phyloP scores from a whole-genome alignment of 1,140 invertebrate species.

The Achatina immaculata region DNA sequence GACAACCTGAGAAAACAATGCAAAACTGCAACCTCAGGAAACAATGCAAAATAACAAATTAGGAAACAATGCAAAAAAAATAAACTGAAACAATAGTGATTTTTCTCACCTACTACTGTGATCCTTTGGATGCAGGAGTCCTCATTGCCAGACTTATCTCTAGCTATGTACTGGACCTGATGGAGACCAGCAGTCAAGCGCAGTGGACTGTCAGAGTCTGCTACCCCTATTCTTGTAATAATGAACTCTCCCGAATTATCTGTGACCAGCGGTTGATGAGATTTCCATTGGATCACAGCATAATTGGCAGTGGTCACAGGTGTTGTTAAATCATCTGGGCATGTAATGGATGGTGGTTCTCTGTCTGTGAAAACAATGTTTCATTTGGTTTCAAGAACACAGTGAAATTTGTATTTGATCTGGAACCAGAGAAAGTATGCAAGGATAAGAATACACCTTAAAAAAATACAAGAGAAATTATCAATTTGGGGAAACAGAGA shows the following conservation, averaged over 20 bases:
- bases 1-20: too few relatives aligned
- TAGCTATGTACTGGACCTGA: slow-evolving; percentile 42
- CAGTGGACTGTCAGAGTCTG: slow-evolving; percentile 29
- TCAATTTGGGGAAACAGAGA: too few relatives aligned
- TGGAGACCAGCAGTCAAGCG: slow-evolving; percentile 41
- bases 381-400: too few relatives aligned
- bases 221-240: slow-evolving; percentile 13
- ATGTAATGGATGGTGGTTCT: slow-evolving; percentile 39
- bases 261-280: slow-evolving; percentile 13
- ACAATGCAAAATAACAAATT: too few relatives aligned
- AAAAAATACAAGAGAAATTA: too few relatives aligned
- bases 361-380: slow-evolving; percentile 44
- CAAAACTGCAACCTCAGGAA: too few relatives aligned
- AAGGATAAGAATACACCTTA: too few relatives aligned
- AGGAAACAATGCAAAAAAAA: too few relatives aligned
- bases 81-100: too few relatives aligned
- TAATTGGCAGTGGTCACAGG: slow-evolving; percentile 32
- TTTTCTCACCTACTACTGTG: slow-evolving; percentile 39
- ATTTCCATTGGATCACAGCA: slow-evolving; percentile 41
- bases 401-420: too few relatives aligned
- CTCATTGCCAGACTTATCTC: slow-evolving; percentile 42
- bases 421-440: too few relatives aligned
- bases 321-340: slow-evolving; percentile 39
- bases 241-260: slow-evolving; percentile 45
- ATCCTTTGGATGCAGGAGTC: slow-evolving; percentile 36